Conservation (phyloP, 2,113 vertebrate genomes). For the Ondatra zibethicus region DNA sequence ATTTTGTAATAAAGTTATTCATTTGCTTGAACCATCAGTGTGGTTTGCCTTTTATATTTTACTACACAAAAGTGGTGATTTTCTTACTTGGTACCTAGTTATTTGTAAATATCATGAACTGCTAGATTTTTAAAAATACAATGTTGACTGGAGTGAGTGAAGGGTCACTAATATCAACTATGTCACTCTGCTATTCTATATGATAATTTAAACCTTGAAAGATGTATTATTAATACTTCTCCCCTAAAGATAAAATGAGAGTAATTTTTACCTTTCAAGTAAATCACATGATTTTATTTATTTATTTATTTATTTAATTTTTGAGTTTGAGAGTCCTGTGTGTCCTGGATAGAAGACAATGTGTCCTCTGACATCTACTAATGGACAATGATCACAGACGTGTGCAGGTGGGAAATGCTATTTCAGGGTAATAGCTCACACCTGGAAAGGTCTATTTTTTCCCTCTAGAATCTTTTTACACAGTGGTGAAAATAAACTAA, state of each 20-base stretch:
- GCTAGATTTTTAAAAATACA: background rate
- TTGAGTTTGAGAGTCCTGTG: constrained; percentile 18
- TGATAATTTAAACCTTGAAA: constrained; percentile 39
- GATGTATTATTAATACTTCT: constrained; percentile 38
- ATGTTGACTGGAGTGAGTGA: background rate
- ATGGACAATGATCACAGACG: constrained; percentile 71
- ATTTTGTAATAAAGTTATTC: background rate
- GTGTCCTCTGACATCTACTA: constrained; percentile 76
- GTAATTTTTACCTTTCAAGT: constrained; percentile 28
- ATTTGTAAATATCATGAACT: constrained; percentile 24
- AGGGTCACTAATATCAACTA: background rate
- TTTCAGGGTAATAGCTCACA: constrained; percentile 80
- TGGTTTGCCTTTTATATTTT: background rate
- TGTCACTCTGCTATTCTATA: background rate
- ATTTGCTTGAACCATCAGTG: constrained; percentile 23
- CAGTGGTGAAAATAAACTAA: constrained; percentile 78
- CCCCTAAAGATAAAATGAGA: constrained; percentile 3
- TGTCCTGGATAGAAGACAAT: constrained; percentile 66
- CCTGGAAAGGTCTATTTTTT: constrained; percentile 79
- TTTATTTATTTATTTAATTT: background rate
- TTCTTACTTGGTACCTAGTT: background rate
- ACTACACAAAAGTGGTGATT: background rate
- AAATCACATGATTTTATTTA: background rate
- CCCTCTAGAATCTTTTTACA: constrained; percentile 71
- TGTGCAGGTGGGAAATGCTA: constrained; percentile 74